These are phyloP conservation scores for Tylochromis polylepis DNA, from an alignment of 2,113 vertebrate species.

Conservation along the genomic window DNA sequence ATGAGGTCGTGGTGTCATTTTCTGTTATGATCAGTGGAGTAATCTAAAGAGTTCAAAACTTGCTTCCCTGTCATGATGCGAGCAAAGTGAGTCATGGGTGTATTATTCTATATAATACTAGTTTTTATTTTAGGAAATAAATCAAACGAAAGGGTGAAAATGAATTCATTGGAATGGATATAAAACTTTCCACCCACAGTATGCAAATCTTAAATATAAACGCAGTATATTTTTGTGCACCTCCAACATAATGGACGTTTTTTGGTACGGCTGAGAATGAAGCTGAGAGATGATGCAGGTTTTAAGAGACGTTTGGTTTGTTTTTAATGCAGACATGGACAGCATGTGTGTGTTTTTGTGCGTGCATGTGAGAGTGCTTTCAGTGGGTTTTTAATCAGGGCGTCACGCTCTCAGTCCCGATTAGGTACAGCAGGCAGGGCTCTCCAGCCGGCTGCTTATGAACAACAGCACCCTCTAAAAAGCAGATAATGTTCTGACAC, in stretches of 20 bases:
- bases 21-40: background rate
- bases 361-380: constrained; percentile 11
- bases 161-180: background rate
- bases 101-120: background rate
- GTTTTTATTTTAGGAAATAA: background rate
- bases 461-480: constrained; percentile 48
- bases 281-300: background rate
- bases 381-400: constrained; percentile 62
- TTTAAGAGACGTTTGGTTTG: background rate
- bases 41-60: background rate
- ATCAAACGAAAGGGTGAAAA: background rate
- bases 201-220: background rate
- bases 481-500: constrained; percentile 44
- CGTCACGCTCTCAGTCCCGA: constrained; percentile 47
- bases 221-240: background rate
- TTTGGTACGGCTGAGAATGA: background rate
- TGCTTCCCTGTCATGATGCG: background rate
- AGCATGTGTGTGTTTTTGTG: background rate
- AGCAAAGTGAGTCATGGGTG: background rate
- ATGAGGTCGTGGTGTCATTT: background rate
- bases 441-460: constrained; percentile 50
- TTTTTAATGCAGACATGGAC: background rate
- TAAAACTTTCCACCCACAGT: background rate
- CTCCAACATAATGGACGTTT: background rate
- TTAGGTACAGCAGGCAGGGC: constrained; percentile 54